These are phyloP conservation scores for Catharus minimus DNA, from an alignment of 2,113 vertebrate species.

Conservation along the genomic window DNA sequence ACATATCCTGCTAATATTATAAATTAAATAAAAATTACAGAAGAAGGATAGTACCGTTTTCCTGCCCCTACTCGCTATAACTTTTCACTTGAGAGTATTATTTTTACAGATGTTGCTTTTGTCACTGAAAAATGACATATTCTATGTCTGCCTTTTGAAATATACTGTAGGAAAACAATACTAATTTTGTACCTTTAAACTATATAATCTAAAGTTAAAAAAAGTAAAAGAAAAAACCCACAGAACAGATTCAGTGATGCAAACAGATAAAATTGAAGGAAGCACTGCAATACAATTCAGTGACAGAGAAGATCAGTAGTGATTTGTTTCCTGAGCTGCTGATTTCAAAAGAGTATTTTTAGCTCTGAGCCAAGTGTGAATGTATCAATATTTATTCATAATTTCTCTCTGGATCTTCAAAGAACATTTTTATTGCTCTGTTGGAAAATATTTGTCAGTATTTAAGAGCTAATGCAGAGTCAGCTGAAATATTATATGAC, in stretches of 20 bases:
- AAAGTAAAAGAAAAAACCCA: fast-evolving
- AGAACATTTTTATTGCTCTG: background rate
- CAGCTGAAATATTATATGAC: background rate
- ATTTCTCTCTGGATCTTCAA: background rate
- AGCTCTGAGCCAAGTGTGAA: background rate
- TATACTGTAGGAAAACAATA: background rate
- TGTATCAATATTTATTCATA: background rate
- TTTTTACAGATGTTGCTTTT: background rate
- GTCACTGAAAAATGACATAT: background rate
- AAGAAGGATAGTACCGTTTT: background rate
- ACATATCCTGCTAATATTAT: background rate
- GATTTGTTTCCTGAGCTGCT: background rate
- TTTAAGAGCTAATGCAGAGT: background rate
- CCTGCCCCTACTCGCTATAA: background rate
- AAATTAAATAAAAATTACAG: background rate
- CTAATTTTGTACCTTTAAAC: background rate
- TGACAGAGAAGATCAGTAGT: background rate
- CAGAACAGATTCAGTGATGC: background rate
- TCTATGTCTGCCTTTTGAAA: background rate
- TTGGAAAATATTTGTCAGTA: background rate
- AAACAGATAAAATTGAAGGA: background rate
- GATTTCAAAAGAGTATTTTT: background rate
- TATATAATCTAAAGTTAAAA: background rate
- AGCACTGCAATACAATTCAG: background rate
- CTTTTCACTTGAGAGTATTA: background rate